phyloP scores from a whole-genome alignment of 2,888 invertebrate species.

The Caenorhabditis panamensis region DNA sequence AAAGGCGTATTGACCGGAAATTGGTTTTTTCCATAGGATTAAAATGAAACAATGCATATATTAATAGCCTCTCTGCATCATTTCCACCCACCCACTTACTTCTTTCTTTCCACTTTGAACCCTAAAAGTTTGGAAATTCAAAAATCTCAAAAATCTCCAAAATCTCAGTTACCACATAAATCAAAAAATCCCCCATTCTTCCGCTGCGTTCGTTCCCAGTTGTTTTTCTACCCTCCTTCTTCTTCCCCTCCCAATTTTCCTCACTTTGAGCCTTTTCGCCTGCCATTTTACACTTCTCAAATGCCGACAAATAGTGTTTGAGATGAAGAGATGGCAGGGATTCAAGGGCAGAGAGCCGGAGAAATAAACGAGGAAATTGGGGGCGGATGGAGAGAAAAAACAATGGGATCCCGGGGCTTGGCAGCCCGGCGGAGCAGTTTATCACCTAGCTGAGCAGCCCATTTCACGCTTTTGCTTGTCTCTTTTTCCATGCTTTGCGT shows the following conservation, averaged over 20 bases:
- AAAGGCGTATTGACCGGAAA: no score
- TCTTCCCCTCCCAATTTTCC: background rate
- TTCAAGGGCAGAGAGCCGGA: background rate
- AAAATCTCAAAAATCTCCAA: no score
- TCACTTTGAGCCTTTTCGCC: background rate
- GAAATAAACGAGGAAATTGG: slow-evolving; percentile 1
- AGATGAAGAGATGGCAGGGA: background rate
- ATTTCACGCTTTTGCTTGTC: background rate
- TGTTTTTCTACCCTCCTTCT: background rate
- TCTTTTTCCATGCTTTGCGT: background rate
- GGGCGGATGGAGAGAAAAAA: slow-evolving; percentile 4
- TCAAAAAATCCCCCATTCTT: no score
- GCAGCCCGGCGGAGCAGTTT: background rate
- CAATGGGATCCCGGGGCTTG: slow-evolving; percentile 9
- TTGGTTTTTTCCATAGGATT: no score
- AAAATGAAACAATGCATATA: no score
- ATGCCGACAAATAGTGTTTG: background rate
- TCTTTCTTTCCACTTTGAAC: no score
- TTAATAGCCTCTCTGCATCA: no score
- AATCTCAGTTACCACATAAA: no score
- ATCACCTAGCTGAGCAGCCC: background rate
- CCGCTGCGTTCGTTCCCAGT: background rate
- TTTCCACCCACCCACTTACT: no score
- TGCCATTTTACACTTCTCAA: slow-evolving; percentile 10
- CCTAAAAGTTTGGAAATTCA: no score